phyloP scores from a whole-genome alignment of 2,888 invertebrate species.

The Bruchidius siliquastri region DNA sequence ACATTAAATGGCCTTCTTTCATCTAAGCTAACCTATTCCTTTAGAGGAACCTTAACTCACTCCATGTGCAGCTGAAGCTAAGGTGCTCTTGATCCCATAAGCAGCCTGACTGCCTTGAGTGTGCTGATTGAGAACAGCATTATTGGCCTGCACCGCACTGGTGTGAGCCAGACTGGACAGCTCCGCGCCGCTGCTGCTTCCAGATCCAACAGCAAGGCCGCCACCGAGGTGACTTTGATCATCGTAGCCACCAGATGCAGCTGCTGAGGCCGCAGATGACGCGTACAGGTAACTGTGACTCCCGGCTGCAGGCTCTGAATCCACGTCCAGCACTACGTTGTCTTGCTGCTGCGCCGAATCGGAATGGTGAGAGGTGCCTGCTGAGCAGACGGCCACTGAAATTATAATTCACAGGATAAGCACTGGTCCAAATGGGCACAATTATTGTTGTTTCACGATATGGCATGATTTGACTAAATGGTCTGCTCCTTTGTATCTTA shows the following conservation, averaged over 20 bases:
- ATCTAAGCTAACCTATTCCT: too few species aligned
- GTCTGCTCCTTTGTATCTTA: too few species aligned
- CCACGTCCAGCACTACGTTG: neutral
- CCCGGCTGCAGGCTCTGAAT: neutral
- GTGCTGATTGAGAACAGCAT: slow-evolving; percentile 62
- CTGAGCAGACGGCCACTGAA: neutral
- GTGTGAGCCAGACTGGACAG: slow-evolving; percentile 61
- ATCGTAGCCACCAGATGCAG: neutral
- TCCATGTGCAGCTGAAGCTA: slow-evolving; percentile 63
- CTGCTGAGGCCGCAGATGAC: neutral
- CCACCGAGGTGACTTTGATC: neutral
- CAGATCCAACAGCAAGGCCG: neutral
- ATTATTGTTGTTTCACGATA: too few species aligned
- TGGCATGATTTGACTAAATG: too few species aligned
- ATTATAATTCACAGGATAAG: neutral
- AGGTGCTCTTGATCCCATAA: slow-evolving; percentile 66
- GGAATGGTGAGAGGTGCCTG: neutral
- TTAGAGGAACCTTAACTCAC: slow-evolving; percentile 19
- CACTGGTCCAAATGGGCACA: too few species aligned
- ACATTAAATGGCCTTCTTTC: too few species aligned
- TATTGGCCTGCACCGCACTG: slow-evolving; percentile 68
- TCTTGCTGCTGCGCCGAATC: neutral
- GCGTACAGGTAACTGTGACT: neutral
- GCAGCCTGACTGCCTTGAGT: slow-evolving; percentile 71
- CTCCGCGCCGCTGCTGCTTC: slow-evolving; percentile 54